phyloP scores from a whole-genome alignment of 2,888 invertebrate species.

The Eulithis testata region DNA sequence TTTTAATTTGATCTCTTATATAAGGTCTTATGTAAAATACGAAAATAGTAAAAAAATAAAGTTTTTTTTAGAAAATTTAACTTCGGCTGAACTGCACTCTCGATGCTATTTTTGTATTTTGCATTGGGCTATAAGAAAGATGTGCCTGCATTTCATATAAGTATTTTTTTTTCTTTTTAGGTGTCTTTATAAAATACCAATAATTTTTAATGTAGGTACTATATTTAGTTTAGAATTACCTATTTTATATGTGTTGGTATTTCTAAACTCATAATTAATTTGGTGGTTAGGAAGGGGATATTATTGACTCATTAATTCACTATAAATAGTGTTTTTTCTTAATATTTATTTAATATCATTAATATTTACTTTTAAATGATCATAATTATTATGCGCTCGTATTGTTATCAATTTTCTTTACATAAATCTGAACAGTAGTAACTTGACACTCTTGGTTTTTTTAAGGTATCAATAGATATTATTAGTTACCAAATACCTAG shows the following conservation, averaged over 20 bases:
- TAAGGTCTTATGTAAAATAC: slow-evolving; percentile 29
- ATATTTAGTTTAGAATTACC: slow-evolving; percentile 7
- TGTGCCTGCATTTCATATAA: slow-evolving; percentile 48
- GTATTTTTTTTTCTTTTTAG: slow-evolving; percentile 5
- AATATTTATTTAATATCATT: slow-evolving; percentile 13
- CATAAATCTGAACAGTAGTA: too few relatives aligned
- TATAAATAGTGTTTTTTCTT: slow-evolving; percentile 11
- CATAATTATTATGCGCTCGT: not conserved
- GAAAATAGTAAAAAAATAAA: not conserved
- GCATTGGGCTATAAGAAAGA: slow-evolving; percentile 27
- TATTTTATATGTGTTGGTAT: slow-evolving; percentile 8
- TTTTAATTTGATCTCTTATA: slow-evolving; percentile 54
- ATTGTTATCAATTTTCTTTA: too few relatives aligned
- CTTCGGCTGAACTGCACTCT: not conserved
- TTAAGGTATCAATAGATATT: too few relatives aligned
- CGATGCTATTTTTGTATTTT: slow-evolving; percentile 29
- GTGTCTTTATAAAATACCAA: slow-evolving; percentile 14
- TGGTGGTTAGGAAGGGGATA: slow-evolving; percentile 13
- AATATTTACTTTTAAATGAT: not conserved
- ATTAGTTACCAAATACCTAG: too few relatives aligned
- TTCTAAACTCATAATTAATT: slow-evolving; percentile 22
- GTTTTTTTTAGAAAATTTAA: not conserved
- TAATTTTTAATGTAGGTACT: slow-evolving; percentile 9
- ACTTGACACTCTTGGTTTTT: too few relatives aligned
- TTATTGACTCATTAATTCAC: slow-evolving; percentile 11